Conservation (phyloP, 2,797 vertebrate genomes). For the Taeniopygia guttata region DNA sequence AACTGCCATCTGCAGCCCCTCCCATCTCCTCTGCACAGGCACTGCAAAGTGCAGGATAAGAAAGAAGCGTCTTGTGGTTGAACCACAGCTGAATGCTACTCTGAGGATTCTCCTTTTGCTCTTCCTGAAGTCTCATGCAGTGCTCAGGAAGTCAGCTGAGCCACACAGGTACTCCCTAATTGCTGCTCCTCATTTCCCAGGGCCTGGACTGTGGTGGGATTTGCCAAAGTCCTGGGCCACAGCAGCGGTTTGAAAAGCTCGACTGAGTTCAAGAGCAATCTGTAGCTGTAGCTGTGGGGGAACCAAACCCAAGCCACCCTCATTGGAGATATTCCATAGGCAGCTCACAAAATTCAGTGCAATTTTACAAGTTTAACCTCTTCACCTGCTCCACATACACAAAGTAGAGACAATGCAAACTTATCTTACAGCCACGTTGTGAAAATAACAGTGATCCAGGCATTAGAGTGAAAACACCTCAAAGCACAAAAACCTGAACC, state of each 20-base stretch:
- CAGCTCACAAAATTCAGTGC: background rate
- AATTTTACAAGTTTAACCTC: background rate
- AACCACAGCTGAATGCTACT: background rate
- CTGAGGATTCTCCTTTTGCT: background rate
- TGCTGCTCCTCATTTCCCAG: background rate
- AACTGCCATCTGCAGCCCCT: background rate
- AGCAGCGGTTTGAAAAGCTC: background rate
- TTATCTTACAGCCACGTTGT: background rate
- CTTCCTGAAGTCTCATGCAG: background rate
- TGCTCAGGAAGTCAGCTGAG: background rate
- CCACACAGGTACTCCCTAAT: background rate
- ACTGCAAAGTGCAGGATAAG: background rate
- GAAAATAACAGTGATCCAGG: background rate
- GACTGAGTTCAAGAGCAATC: background rate
- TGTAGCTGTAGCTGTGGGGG: background rate
- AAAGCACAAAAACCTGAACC: background rate
- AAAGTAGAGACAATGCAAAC: background rate
- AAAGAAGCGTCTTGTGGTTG: background rate
- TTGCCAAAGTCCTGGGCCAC: background rate
- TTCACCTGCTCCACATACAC: background rate
- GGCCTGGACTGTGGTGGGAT: background rate
- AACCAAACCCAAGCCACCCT: background rate
- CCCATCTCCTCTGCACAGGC: background rate
- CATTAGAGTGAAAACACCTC: background rate
- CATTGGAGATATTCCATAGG: accelerated